These are phyloP conservation scores for Pangasianodon gigas DNA, from an alignment of 2,113 vertebrate species.

Conservation along the genomic window DNA sequence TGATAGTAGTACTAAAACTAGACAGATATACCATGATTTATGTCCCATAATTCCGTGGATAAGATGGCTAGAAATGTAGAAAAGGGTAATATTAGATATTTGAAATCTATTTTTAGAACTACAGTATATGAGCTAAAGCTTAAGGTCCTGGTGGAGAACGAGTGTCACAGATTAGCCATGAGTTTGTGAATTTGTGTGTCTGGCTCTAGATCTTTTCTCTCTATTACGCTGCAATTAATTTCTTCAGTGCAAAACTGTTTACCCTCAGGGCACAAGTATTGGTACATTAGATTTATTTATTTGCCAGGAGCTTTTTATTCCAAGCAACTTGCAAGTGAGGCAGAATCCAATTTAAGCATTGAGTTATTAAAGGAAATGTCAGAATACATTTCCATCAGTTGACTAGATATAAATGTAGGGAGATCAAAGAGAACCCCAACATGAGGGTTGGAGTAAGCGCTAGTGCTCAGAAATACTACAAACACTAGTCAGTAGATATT, in stretches of 20 bases:
- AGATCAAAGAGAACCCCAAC: background rate
- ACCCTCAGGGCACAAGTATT: background rate
- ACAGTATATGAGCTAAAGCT: background rate
- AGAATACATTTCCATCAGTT: background rate
- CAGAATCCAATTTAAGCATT: background rate
- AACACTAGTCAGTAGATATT: background rate
- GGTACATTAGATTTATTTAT: constrained; percentile 5
- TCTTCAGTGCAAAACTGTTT: background rate
- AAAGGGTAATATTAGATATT: background rate
- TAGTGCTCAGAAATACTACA: background rate
- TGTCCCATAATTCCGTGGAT: background rate
- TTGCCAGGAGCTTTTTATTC: background rate
- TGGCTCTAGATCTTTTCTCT: background rate
- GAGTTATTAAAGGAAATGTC: background rate
- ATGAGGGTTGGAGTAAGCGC: background rate
- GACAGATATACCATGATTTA: background rate
- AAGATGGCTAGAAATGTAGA: background rate
- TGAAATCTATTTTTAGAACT: background rate
- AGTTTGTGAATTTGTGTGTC: background rate
- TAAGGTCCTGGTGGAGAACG: background rate
- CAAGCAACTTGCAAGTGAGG: background rate
- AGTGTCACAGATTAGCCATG: background rate
- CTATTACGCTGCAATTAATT: constrained; percentile 10
- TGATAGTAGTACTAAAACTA: background rate
- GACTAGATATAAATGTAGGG: background rate